Evolutionary conservation across 2,888 invertebrate species (phyloP), one percentile per base, ranked within the genome.

Genomic region (Dermolepida albohirtum): DNA sequence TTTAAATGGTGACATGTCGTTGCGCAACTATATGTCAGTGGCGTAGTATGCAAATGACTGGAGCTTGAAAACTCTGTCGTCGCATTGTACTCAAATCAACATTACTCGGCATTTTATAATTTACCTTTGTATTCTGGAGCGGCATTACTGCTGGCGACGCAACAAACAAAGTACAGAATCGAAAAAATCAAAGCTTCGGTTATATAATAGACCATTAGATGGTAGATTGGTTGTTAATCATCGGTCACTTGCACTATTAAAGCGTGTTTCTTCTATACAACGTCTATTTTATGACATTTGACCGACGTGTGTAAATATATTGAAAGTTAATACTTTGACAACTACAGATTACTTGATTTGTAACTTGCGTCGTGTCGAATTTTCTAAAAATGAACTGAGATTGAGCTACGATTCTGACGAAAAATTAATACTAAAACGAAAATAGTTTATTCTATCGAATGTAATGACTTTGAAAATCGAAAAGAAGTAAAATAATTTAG

Each of bases 191-290:
- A 72, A 71, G 64, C 70, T 67, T 59, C 69, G 52, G 65, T 66
- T 68, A 70, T 71, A 75, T 72, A 74, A 74, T 74, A 71, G 73
- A 70, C 74, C 74, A 76, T 76, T 74, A 74, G 66, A 69, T 66
- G 69, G 68, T 51, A 67, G 51, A 65, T 65, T 44, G 65, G 59
- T 41, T 52, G 69, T 69, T 62, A 50, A 66, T 59, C 69, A 69
- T 69, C 69, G 62, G 65, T 66, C 43, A 44, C 62, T 66, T 62
- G 54, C 57, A 59, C 44, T 41, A 49, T 44, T 41, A 51, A 69
- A 62, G 52, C 59, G 63, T 44, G 27, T 57, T 59, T 44, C n/a
- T 41, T 40, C 39, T 39, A 34, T 12, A 44, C 29, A 7, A 50
- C 50, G 66, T 47, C 41, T 55, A 59, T 22, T 59, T 59, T 66